phyloP scores from a whole-genome alignment of 2,113 vertebrate species.

The Rhagologus leucostigma region DNA sequence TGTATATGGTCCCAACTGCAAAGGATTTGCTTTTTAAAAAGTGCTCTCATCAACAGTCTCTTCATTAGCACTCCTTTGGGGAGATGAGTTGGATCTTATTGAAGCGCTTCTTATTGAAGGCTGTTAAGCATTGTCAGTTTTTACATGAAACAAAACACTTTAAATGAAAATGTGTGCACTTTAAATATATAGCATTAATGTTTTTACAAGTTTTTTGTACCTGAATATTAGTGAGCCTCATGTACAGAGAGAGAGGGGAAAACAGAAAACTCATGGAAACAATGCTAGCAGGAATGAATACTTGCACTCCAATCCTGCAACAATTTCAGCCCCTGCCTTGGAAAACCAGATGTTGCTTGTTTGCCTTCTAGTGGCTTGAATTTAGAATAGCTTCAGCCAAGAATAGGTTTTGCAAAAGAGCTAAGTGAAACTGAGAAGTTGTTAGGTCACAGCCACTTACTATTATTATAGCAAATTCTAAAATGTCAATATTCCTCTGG shows the following conservation, averaged over 20 bases:
- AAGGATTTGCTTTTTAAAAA: neutral
- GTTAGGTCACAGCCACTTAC: neutral
- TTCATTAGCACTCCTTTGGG: rapidly evolving
- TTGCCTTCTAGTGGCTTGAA: slow-evolving; percentile 62
- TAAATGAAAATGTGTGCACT: neutral
- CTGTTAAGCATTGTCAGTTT: neutral
- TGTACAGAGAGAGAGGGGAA: neutral
- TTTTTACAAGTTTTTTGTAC: neutral
- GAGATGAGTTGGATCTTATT: neutral
- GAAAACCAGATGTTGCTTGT: neutral
- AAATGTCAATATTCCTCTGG: slow-evolving; percentile 15
- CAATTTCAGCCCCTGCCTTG: neutral
- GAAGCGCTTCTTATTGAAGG: neutral
- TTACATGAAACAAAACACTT: neutral
- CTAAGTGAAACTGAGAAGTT: neutral
- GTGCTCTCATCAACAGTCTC: neutral
- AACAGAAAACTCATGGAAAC: neutral
- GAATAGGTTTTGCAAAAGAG: neutral
- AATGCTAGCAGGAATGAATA: neutral
- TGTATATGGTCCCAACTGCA: neutral
- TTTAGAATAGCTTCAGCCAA: slow-evolving; percentile 8
- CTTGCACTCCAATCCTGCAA: neutral
- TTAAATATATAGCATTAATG: neutral
- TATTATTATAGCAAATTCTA: neutral
- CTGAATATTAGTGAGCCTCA: neutral